Evolutionary conservation across 37 sponge, comb jelly and placozoan genomes (phyloP).

Genomic region (Halisarca cf. caerulea): DNA sequence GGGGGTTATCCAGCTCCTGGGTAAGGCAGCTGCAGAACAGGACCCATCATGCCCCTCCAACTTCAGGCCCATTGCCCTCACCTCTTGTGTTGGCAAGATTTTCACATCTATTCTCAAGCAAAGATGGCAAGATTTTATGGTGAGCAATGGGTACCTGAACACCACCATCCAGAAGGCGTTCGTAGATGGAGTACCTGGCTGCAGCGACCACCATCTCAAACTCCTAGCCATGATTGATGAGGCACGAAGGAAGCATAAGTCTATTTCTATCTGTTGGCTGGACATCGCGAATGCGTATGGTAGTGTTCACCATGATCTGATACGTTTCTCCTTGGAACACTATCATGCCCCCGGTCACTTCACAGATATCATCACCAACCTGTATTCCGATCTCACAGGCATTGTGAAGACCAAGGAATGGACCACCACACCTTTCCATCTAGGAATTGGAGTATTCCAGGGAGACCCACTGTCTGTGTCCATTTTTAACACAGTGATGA

Average conservation of each 20-base stretch:
- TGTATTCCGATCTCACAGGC: conserved; percentile 21
- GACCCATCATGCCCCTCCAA: background rate
- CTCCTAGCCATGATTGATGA: conserved; percentile 6
- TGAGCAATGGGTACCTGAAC: conserved; percentile 26
- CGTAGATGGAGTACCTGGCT: conserved; percentile 22
- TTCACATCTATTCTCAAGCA: conserved; percentile 8
- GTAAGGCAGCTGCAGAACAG: background rate
- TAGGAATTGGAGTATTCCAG: conserved; percentile 31
- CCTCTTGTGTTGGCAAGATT: conserved; percentile 16
- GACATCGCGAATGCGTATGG: conserved; percentile 49
- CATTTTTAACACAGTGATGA: conserved; percentile 36
- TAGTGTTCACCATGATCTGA: conserved; percentile 38
- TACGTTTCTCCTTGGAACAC: conserved; percentile 32
- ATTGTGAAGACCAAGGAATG: conserved; percentile 15
- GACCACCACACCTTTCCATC: conserved; percentile 13
- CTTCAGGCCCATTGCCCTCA: conserved; percentile 29
- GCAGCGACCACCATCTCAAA: conserved; percentile 32
- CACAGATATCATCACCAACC: background rate
- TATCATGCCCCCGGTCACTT: conserved; percentile 30
- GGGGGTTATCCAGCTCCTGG: conserved; percentile 12
- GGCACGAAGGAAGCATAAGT: conserved; percentile 22
- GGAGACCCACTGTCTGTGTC: conserved; percentile 46
- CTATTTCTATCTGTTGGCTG: conserved; percentile 27
- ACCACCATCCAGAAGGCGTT: conserved; percentile 32
- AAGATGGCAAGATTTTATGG: conserved; percentile 21